A percentile compares a stretch with the other conserved stretches of the same genome.
Evolutionary conservation across 2,797 vertebrate species (phyloP).

Genomic region (Petrocephalus sullivani): DNA sequence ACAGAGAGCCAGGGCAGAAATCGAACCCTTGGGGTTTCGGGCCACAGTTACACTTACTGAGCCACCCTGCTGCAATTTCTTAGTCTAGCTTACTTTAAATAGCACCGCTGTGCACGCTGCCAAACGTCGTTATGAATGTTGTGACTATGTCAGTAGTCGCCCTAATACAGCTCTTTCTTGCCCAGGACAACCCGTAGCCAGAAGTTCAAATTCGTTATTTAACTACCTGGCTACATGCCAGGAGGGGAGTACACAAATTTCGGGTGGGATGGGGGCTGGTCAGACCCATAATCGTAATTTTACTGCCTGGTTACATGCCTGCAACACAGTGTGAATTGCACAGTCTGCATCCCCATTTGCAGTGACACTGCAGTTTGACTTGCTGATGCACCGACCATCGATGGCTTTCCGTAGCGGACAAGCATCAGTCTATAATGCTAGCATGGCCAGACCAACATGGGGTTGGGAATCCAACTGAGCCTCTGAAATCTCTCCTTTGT

Average conservation of each 20-base stretch:
- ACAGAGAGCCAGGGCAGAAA: not conserved
- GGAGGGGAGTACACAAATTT: not conserved
- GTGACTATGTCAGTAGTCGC: not conserved
- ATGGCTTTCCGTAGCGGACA: not conserved
- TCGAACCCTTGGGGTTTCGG: not conserved
- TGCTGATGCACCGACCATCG: not conserved
- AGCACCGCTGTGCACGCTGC: not conserved
- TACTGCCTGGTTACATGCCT: not conserved
- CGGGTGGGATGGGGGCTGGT: not conserved
- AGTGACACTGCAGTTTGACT: not conserved
- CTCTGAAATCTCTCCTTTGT: not conserved
- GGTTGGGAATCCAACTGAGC: not conserved
- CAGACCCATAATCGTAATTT: not conserved
- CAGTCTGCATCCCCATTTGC: not conserved
- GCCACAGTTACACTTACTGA: not conserved
- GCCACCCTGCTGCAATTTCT: not conserved
- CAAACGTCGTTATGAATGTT: not conserved
- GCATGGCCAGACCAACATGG: not conserved
- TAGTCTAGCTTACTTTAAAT: not conserved
- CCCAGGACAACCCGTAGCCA: not conserved
- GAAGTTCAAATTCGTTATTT: not conserved
- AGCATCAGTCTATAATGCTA: not conserved
- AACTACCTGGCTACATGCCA: not conserved
- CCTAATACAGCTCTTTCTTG: not conserved
- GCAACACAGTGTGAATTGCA: not conserved